Base-by-base conservation (phyloP, 30 jellyfish, hydroid and myxozoan species). In the Aurelia sp. region DNA sequence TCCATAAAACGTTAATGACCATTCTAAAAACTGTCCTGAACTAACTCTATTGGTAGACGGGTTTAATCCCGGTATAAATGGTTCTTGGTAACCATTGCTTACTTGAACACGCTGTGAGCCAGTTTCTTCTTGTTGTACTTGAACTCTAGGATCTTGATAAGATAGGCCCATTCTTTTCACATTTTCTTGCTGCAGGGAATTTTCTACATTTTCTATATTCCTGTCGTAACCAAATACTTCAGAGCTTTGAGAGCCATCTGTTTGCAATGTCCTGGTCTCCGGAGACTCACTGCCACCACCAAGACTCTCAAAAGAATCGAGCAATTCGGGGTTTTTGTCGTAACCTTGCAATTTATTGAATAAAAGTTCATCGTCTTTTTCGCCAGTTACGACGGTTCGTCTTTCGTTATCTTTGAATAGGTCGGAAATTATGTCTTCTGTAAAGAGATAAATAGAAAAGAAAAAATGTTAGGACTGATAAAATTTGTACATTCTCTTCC, bases 101-200 rank as follows among this genome's bases (percentile, higher is more conserved):
- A 96, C 99, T 79, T 96, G 99, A 18, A 96, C 99, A 53, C 99
- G 89, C 75, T 96, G 99, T 18, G 99, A 90, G 44, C 97, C 99
- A 57, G 99, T 96, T 61, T 96, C 99, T 73, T 96, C 99, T 84
- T 84, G 93, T 52, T 89, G 97, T 27, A 95, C 99, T 71, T 95
- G 99, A 9, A 95, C 99, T 6, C 99, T 74, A 5, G 99, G 99
- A 84, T 95, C 99, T 66, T 95, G 98, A 52, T 85, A 95, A 12
- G 97, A 71, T 47, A 95, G 84, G 73, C 98, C 99, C 94, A 91
- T 95, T 74, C 99, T 71, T 73, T 95, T 95, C 53, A 76, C 82
- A 30, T 92, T 90, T 37, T 79, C 92, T 31, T 73, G 92, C 13
- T 76, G 96, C 72, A 83, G 61, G 5, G 53, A 72, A 69, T 79